Evolutionary conservation across 2,113 vertebrate species (phyloP).

Genomic region (Arizona elegans): DNA sequence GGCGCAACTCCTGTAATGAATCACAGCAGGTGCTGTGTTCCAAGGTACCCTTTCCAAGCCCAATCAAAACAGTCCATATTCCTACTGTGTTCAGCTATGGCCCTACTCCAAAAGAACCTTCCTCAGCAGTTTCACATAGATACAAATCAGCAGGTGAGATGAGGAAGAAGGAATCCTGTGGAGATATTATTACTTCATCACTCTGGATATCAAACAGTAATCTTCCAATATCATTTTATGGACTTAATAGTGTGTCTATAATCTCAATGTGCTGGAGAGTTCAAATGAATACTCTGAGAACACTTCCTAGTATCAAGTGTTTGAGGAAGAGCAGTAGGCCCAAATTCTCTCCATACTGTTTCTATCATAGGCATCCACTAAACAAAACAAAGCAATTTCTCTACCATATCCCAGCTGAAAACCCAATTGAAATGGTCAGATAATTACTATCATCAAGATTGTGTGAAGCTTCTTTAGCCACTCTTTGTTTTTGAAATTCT

Average conservation of each 20-base stretch:
- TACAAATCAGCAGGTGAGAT: neutral
- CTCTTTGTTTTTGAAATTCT: neutral
- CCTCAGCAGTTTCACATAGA: neutral
- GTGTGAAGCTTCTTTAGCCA: neutral
- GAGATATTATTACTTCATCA: neutral
- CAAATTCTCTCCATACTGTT: neutral
- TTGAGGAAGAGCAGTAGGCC: neutral
- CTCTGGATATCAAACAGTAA: neutral
- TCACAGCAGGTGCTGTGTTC: neutral
- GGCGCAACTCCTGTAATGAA: neutral
- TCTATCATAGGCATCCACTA: neutral
- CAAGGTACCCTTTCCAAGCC: neutral
- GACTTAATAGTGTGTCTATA: neutral
- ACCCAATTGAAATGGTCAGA: neutral
- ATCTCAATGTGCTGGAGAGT: neutral
- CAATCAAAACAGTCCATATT: neutral
- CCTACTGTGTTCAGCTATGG: neutral
- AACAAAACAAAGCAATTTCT: neutral
- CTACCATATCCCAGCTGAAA: neutral
- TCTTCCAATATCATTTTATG: neutral
- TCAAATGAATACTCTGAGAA: neutral
- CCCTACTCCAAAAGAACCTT: neutral
- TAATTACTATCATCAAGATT: neutral
- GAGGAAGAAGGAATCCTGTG: neutral
- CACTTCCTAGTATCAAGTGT: neutral